Evolutionary conservation across 2,888 invertebrate species (phyloP), one percentile per base, ranked within the genome.

Genomic region (Pheosia tremula): DNA sequence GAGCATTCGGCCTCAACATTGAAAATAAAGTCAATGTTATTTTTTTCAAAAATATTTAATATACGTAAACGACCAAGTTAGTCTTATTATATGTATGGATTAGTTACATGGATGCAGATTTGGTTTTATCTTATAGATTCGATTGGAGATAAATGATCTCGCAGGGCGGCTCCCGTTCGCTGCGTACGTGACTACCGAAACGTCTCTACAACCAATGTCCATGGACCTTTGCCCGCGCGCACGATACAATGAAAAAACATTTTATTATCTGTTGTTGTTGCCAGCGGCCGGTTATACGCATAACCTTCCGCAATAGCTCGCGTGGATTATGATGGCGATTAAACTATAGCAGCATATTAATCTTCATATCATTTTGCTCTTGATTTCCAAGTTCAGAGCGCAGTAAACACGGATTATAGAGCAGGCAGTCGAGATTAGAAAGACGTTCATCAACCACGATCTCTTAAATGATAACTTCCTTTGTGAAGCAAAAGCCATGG

Each of bases 151-250:
- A 72, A 69, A 63, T 68, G 61, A 66, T 69, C 60, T 73, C 69
- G 67, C n/a, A 55, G 13, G 49, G 58, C 58, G n/a, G 10, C 47
- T 47, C 47, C 60, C 63, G 65, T 66, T 63, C 69, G 68, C 57
- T 76, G 90, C 86, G 80, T 90, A 90, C 91, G 90, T 90, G 91
- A 90, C 88, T 69, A 64, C 54, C 63, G 72, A 67, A 62, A 82
- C 86, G 88, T 85, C 77, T 70, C 63, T 68, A 64, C 67, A 67
- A 58, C 60, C 70, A 63, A 49, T 64, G 84, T 69, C 82, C 83
- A 69, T 78, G 82, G 86, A 81, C 85, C 83, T 84, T 79, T 76
- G 70, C 67, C 73, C 76, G 63, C 68, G 59, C 66, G 61, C 64
- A 58, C 67, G 60, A 60, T 56, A 59, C 58, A 64, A 64, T 69